These are phyloP conservation scores for Spisula subtruncata DNA, from an alignment of 2,888 invertebrate species.

Conservation along the genomic window DNA sequence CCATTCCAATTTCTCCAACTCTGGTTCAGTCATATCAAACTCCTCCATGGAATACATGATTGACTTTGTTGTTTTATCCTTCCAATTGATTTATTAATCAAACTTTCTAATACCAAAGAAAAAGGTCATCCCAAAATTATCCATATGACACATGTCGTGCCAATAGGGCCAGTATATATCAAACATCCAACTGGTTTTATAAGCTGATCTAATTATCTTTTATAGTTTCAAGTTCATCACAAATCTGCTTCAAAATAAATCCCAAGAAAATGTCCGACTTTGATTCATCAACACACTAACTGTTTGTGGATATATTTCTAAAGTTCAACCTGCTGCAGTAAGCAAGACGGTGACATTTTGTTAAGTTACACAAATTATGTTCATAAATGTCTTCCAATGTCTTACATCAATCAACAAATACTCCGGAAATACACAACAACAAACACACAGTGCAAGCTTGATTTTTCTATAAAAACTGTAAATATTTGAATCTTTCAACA, in stretches of 20 bases:
- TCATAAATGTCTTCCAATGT: background rate
- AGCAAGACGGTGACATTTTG: background rate
- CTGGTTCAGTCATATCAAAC: slow-evolving; percentile 69
- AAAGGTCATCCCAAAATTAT: background rate
- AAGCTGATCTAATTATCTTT: background rate
- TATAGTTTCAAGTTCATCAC: background rate
- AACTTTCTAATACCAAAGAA: background rate
- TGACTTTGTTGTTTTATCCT: background rate
- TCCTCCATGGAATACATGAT: slow-evolving; percentile 66
- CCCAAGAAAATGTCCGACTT: background rate
- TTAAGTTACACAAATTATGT: background rate
- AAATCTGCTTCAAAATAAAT: background rate
- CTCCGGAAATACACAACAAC: background rate
- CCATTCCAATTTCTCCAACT: slow-evolving; percentile 70
- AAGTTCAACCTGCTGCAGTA: background rate
- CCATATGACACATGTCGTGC: too few species aligned
- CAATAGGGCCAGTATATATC: background rate
- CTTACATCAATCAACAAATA: background rate
- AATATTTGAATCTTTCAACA: background rate
- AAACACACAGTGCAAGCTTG: background rate
- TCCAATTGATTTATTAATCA: background rate
- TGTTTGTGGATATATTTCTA: background rate
- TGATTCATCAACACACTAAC: background rate
- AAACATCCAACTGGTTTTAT: background rate
- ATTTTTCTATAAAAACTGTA: background rate